Conservation (phyloP, 2,888 invertebrate genomes). For the Ptychoptera contaminata region DNA sequence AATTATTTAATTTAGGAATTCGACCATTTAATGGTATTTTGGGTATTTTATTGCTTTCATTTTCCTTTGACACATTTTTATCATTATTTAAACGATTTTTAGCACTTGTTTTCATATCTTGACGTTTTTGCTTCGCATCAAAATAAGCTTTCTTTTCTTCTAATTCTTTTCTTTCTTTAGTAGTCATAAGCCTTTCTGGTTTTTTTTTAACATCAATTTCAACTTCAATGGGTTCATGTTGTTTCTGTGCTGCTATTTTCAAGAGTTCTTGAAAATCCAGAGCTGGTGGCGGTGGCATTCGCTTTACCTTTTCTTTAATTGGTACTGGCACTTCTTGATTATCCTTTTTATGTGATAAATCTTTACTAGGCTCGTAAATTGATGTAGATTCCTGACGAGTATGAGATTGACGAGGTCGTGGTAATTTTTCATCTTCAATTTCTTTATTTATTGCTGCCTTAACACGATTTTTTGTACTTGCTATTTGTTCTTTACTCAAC, state of each 20-base stretch:
- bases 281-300: slow-evolving; percentile 47
- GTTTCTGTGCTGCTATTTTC: slow-evolving; percentile 70
- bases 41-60: not conserved
- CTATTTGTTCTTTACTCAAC: slow-evolving; percentile 32
- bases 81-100: slow-evolving; percentile 4
- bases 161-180: slow-evolving; percentile 59
- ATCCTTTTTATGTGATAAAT: not conserved
- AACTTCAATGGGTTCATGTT: slow-evolving; percentile 49
- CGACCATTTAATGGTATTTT: slow-evolving; percentile 26
- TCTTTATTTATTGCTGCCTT: slow-evolving; percentile 55
- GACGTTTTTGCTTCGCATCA: slow-evolving; percentile 35
- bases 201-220: slow-evolving; percentile 40
- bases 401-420: slow-evolving; percentile 40
- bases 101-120: slow-evolving; percentile 21
- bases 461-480: slow-evolving; percentile 55
- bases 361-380: not conserved
- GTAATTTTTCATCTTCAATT: slow-evolving; percentile 53
- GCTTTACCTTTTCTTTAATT: slow-evolving; percentile 28
- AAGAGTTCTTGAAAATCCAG: slow-evolving; percentile 65
- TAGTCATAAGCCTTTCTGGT: slow-evolving; percentile 59
- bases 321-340: slow-evolving; percentile 4
- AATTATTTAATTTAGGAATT: slow-evolving; percentile 37
- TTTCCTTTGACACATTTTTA: not conserved
- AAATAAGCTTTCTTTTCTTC: slow-evolving; percentile 53
- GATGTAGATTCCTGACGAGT: not conserved